Percentiles rank a stretch among this genome's conserved stretches.
These are phyloP conservation scores for Sarcophaga subvicina DNA, from an alignment of 2,888 invertebrate genomes.

Conservation along the genomic window DNA sequence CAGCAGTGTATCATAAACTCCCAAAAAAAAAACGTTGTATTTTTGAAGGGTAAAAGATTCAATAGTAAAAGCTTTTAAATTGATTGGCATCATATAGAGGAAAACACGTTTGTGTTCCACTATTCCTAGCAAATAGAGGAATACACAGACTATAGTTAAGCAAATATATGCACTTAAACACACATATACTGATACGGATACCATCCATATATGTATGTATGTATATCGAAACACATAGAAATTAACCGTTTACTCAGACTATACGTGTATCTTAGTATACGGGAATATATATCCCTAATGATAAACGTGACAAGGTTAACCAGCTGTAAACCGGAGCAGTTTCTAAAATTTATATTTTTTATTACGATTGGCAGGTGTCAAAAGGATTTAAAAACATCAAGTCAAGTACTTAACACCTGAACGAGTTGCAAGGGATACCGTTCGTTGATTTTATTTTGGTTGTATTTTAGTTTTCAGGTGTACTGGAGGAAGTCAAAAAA, in stretches of 20 bases:
- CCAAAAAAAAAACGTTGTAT: conserved; percentile 36
- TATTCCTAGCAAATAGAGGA: conserved; percentile 15
- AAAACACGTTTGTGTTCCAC: conserved; percentile 66
- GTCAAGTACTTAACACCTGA: neutral
- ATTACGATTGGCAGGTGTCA: conserved; percentile 25
- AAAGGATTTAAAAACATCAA: conserved; percentile 15
- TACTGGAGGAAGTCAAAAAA: too few relatives aligned
- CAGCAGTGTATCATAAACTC: conserved; percentile 61
- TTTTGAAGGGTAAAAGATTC: conserved; percentile 34
- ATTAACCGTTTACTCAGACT: neutral
- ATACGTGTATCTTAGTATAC: neutral
- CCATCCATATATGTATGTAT: neutral
- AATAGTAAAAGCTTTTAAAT: conserved; percentile 65
- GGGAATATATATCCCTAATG: conserved; percentile 40
- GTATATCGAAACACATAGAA: neutral
- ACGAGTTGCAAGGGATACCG: neutral
- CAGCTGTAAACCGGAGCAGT: conserved; percentile 15
- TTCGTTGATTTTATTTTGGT: too few relatives aligned
- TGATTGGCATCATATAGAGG: conserved; percentile 67
- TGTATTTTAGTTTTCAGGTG: too few relatives aligned
- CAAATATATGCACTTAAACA: neutral
- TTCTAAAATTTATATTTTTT: conserved; percentile 8
- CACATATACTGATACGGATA: neutral
- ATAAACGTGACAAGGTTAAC: conserved; percentile 61
- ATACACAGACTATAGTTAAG: neutral